Conservation (phyloP, 2,888 invertebrate species). For the Dichetophora obliterata region DNA sequence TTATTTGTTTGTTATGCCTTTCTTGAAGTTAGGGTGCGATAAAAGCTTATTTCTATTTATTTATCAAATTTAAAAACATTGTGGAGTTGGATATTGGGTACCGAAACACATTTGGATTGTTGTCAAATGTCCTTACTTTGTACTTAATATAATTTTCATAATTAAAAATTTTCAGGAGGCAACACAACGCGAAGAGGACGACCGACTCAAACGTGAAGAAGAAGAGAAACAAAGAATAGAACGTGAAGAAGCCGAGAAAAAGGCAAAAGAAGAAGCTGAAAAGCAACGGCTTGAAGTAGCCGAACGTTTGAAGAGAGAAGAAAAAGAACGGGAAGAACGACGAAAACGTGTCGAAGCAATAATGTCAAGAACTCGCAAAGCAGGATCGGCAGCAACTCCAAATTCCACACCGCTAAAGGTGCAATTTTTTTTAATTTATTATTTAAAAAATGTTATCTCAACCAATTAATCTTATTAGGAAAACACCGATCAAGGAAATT, state of each 20-base stretch:
- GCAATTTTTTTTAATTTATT: slow-evolving; percentile 24
- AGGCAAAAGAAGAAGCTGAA: slow-evolving; percentile 89
- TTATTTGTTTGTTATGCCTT: too few species aligned
- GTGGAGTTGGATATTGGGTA: too few species aligned
- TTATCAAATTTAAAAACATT: not conserved
- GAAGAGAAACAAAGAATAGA: slow-evolving; percentile 76
- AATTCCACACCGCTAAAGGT: slow-evolving; percentile 68
- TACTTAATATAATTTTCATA: not conserved
- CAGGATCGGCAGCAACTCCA: slow-evolving; percentile 55
- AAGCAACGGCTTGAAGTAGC: slow-evolving; percentile 85
- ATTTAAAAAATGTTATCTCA: not conserved
- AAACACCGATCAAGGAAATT: slow-evolving; percentile 54
- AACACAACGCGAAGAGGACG: slow-evolving; percentile 83
- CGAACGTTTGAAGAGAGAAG: slow-evolving; percentile 86
- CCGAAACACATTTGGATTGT: too few species aligned
- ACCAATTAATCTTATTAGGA: slow-evolving; percentile 50
- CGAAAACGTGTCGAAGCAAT: slow-evolving; percentile 93
- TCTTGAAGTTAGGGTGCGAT: too few species aligned
- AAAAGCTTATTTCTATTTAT: too few species aligned
- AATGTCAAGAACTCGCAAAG: slow-evolving; percentile 86
- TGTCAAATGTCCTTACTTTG: too few species aligned
- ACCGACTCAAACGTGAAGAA: slow-evolving; percentile 78
- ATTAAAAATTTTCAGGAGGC: slow-evolving; percentile 73
- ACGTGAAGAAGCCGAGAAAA: slow-evolving; percentile 83
- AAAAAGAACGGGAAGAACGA: slow-evolving; percentile 88